phyloP scores from a whole-genome alignment of 1,140 invertebrate species.

The Augochlora pura region DNA sequence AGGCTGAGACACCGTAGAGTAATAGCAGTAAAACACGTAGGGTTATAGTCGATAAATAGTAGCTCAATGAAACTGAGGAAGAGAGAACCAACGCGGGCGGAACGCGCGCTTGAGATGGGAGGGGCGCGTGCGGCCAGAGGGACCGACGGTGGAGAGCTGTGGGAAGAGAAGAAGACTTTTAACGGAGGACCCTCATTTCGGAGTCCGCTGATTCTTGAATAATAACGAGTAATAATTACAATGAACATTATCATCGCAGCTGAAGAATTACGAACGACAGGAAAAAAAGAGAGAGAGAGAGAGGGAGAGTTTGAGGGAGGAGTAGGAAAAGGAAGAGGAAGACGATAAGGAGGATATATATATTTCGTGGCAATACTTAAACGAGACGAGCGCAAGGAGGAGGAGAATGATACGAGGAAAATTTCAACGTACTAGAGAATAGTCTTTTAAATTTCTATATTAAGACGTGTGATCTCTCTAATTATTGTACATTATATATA shows the following conservation, averaged over 20 bases:
- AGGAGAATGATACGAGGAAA: conserved; percentile 26
- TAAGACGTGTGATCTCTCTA: conserved; percentile 81
- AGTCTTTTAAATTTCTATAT: conserved; percentile 81
- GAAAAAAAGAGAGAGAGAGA: no score
- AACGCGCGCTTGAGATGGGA: neutral
- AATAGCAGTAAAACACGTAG: conserved; percentile 57
- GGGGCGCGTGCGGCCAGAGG: neutral
- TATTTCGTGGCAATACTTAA: conserved; percentile 79
- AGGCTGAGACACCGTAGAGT: conserved; percentile 79
- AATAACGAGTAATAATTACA: conserved; percentile 42
- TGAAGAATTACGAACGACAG: neutral
- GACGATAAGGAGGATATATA: neutral
- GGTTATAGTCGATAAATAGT: conserved; percentile 72
- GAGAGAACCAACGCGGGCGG: neutral
- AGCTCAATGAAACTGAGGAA: conserved; percentile 64
- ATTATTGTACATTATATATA: conserved; percentile 78
- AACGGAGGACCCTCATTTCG: conserved; percentile 18
- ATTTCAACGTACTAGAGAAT: conserved; percentile 78
- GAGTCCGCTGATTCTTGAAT: conserved; percentile 45
- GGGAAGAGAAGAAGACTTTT: conserved; percentile 31
- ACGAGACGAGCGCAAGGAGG: conserved; percentile 27
- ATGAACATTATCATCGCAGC: conserved; percentile 63
- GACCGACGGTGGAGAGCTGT: neutral
- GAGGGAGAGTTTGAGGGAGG: neutral
- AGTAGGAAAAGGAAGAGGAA: neutral